Evolutionary conservation across 2,113 vertebrate genomes (phyloP), one percentile per base, ranked within the genome.

Genomic region (Larimichthys crocea): DNA sequence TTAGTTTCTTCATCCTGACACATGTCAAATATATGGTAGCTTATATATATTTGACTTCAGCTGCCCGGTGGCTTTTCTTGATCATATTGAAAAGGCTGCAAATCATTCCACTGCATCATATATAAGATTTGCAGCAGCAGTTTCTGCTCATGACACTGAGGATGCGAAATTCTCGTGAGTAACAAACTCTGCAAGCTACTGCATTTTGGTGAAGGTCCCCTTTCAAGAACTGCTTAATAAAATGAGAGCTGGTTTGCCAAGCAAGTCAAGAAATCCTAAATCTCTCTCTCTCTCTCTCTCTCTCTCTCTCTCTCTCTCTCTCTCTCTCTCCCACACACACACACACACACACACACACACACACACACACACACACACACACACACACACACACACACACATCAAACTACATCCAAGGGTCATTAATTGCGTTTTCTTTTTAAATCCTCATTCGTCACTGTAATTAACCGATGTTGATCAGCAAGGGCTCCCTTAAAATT

Each of bases 391-490:
- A 60, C 42, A 74, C 70, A 55, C 66, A 70, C 68, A 46, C 22
- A 57, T 62, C 64, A 50, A 82, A 71, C 72, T 65, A 67, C 84
- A 82, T 79, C 86, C 87, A 91, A 88, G 88, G 92, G 92, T 95
- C 92, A 95, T 96, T 95, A 94, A 94, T 94, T 94, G 82, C 88
- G 84, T 95, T 96, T 95, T 94, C 92, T 92, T 94, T 95, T 87
- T 85, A 94, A 94, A 96, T 96, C 91, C 78, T 91, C 95, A 93
- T 77, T 72, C 69, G 80, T 94, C 93, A 91, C 89, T 83, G 79
- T 93, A 94, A 95, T 95, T 97, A 95, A 94, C 88, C 90, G 92
- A 94, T 94, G 92, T 80, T 94, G 94, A 96, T 95, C 94, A 94
- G 89, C 94, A 49, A 92, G 62, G 91, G 79, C 90, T 93, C 80